Evolutionary conservation across 1,140 invertebrate species (phyloP), one percentile per base, ranked within the genome.

Genomic region (Drosophila setifemur): DNA sequence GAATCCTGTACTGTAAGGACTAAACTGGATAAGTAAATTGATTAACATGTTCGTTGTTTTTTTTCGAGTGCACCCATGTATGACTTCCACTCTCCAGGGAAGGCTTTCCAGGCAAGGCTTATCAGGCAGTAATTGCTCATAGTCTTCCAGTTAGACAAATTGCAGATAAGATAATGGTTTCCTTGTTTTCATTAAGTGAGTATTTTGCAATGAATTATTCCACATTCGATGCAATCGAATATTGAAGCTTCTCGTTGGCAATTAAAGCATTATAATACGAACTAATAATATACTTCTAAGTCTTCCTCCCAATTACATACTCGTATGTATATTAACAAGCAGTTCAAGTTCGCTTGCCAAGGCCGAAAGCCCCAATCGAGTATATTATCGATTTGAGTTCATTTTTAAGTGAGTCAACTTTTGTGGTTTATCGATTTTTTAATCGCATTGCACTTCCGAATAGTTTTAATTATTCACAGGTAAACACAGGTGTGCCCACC

Each of bases 341-440:
- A 11, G 69, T 60, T 53, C 73, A 83, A 66, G 52, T 50, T 69
- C 63, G 44, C 26, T 25, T 18, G 14, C n/a, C 23, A 50, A 28
- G 21, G 48, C 26, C 43, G 16, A 8, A 8, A 4, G 9, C 9
- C 26, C 16, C 6, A 29, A 37, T 68, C 18, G 61, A 67, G 67
- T 77, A 54, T 53, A 28, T 35, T 83, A 85, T 85, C 64, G 79
- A 85, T 83, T 70, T 53, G 31, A 37, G 40, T 48, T 64, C 60
- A 55, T 69, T 55, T 72, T 67, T 35, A 28, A 82, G 60, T 73
- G 60, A 83, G 68, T 82, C 79, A 78, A 73, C 63, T n/a, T 14
- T 6, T 16, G 40, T 45, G 43, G n/a, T 33, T 23, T 74, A 83
- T 83, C 79, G 79, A 83, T 83, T 83, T 83, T 85, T 71, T 74